Percentiles rank a stretch among this genome's conserved stretches.
Conservation (phyloP, 2,797 vertebrate genomes). For the Euphonia xanthogaster region DNA sequence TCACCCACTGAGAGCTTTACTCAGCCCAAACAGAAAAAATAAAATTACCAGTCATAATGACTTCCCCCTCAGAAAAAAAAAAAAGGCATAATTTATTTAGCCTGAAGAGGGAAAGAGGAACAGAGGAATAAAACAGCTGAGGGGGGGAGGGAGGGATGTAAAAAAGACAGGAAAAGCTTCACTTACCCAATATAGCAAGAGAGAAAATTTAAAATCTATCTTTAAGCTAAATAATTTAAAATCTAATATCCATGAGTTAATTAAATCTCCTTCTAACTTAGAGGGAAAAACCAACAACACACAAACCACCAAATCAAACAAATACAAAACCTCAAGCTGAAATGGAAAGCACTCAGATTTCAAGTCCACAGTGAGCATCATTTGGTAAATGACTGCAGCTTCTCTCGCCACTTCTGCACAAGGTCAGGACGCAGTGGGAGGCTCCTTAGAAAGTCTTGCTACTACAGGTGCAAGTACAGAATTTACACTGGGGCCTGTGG, state of each 20-base stretch:
- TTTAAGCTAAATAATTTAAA: not conserved
- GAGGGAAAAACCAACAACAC: not conserved
- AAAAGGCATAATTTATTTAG: not conserved
- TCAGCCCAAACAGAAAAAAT: not conserved
- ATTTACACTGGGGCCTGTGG: not conserved
- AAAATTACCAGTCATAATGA: not conserved
- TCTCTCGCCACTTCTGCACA: not conserved
- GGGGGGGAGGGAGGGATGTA: fast-evolving
- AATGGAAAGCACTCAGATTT: not conserved
- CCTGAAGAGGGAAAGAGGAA: not conserved
- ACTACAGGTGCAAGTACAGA: not conserved
- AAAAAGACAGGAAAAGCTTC: not conserved
- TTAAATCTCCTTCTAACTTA: not conserved
- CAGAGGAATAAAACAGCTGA: not conserved
- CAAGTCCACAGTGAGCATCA: not conserved
- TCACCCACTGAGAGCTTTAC: not conserved
- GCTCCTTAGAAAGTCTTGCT: not conserved
- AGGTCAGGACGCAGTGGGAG: not conserved
- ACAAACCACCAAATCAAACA: not conserved
- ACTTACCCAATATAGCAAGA: not conserved
- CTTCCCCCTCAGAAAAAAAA: not conserved
- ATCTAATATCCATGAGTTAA: not conserved
- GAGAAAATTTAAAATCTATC: not conserved
- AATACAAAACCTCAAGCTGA: not conserved
- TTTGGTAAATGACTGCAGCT: not conserved